Conservation (phyloP, 2,113 vertebrate species). For the Neomonachus schauinslandi region DNA sequence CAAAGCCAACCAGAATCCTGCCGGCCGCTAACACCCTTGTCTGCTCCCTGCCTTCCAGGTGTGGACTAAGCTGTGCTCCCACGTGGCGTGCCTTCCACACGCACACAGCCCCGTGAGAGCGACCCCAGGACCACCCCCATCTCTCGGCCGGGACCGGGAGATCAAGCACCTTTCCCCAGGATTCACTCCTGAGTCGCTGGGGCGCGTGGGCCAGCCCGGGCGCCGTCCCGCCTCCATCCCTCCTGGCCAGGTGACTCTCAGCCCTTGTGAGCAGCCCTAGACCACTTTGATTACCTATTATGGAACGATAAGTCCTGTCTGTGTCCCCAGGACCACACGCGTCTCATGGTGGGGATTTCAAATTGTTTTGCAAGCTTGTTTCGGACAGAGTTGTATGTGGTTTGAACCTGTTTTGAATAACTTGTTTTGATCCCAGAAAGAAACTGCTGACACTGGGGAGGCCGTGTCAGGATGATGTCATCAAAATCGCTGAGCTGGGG, state of each 20-base stretch:
- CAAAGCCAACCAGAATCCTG: accelerated
- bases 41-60: neutral
- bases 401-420: neutral
- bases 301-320: accelerated
- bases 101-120: accelerated
- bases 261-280: accelerated
- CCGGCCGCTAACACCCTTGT: accelerated
- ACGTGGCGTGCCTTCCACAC: accelerated
- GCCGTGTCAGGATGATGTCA: neutral
- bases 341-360: neutral
- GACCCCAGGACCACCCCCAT: accelerated
- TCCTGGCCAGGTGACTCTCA: neutral
- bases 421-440: neutral
- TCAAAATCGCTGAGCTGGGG: too few species aligned
- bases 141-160: accelerated
- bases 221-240: accelerated
- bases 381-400: neutral
- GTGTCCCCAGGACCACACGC: accelerated
- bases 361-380: neutral
- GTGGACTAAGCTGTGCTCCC: accelerated
- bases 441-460: neutral
- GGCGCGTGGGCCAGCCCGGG: too few species aligned
- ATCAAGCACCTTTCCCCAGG: neutral
- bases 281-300: accelerated
- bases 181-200: neutral